Evolutionary conservation across 1,140 invertebrate species (phyloP).

Genomic region (Dendrolimus punctatus): DNA sequence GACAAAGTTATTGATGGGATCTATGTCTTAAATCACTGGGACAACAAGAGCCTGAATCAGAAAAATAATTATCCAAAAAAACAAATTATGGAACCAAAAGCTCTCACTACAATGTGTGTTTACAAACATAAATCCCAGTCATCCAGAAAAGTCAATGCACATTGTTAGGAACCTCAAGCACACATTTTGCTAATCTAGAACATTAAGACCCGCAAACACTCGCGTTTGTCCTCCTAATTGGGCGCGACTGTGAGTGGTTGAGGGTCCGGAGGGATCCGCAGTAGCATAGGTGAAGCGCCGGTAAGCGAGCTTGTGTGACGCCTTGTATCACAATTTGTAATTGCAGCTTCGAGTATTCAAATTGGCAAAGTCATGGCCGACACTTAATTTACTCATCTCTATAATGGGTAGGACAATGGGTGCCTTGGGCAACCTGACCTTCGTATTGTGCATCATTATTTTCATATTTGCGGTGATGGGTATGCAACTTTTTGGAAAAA

Average conservation of each 20-base stretch:
- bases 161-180: slow-evolving; percentile 63
- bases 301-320: slow-evolving; percentile 69
- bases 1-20: slow-evolving; percentile 63
- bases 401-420: slow-evolving; percentile 98
- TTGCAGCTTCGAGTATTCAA: slow-evolving; percentile 97
- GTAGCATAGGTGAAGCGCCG: slow-evolving; percentile 72
- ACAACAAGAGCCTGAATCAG: slow-evolving; percentile 24
- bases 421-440: slow-evolving; percentile 95
- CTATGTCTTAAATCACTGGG: slow-evolving; percentile 38
- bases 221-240: slow-evolving; percentile 12
- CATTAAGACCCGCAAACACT: slow-evolving; percentile 42
- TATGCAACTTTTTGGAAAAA: slow-evolving; percentile 95
- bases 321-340: slow-evolving; percentile 70
- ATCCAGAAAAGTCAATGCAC: slow-evolving; percentile 61
- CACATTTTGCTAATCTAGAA: slow-evolving; percentile 60
- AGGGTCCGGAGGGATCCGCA: slow-evolving; percentile 41
- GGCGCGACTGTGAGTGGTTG: slow-evolving; percentile 34
- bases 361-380: slow-evolving; percentile 98
- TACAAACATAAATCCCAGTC: slow-evolving; percentile 67
- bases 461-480: slow-evolving; percentile 99
- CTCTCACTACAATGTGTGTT: slow-evolving; percentile 36
- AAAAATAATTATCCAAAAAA: slow-evolving; percentile 22
- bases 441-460: slow-evolving; percentile 96
- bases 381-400: slow-evolving; percentile 96
- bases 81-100: slow-evolving; percentile 40